Conservation (phyloP, 2,113 vertebrate genomes). For the Bagarius yarrelli region DNA sequence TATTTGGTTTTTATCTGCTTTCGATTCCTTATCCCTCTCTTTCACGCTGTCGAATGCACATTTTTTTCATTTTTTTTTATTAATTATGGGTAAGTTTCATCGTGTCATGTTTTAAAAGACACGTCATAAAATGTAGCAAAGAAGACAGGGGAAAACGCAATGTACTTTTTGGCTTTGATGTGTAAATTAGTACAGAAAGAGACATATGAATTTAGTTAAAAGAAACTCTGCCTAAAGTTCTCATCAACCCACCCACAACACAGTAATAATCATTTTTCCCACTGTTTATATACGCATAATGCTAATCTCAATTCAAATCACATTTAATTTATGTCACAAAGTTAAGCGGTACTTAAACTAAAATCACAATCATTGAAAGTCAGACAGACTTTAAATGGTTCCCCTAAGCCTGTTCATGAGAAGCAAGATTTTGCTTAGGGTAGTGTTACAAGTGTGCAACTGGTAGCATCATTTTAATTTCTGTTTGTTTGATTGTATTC, state of each 20-base stretch:
- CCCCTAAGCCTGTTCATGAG: no score
- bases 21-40: constrained; percentile 23
- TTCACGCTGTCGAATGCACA: neutral
- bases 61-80: neutral
- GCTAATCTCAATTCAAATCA: constrained; percentile 32
- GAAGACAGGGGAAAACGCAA: constrained; percentile 18
- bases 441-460: no score
- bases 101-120: neutral
- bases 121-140: neutral
- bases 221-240: constrained; percentile 22
- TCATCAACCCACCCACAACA: constrained; percentile 30
- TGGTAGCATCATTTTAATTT: no score
- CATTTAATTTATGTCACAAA: neutral
- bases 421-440: no score
- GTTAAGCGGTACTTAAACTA: neutral
- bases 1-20: constrained; percentile 42
- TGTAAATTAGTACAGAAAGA: constrained; percentile 8
- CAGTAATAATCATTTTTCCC: constrained; percentile 32
- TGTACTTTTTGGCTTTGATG: constrained; percentile 16
- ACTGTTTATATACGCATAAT: neutral
- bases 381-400: no score
- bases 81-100: neutral
- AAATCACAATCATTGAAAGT: neutral
- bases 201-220: neutral
- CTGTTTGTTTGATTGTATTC: no score